Conservation (phyloP, 1,140 invertebrate genomes). For the Phymorhynchus buccinoides region DNA sequence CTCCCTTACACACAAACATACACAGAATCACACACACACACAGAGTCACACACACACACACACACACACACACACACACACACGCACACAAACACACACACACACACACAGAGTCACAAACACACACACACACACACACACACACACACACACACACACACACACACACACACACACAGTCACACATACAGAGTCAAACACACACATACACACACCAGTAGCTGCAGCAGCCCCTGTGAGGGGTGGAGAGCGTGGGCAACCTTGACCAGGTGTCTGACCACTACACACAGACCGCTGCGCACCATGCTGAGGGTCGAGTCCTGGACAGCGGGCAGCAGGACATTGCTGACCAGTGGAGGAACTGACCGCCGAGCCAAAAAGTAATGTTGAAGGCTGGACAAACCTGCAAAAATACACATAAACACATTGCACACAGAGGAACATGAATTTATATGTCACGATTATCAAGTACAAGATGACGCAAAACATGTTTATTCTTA, state of each 20-base stretch:
- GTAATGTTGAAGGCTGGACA: slow-evolving; percentile 1
- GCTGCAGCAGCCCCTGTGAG: slow-evolving; percentile 48
- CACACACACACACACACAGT: no score
- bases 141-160: neutral
- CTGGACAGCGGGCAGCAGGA: slow-evolving; percentile 54
- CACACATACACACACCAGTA: no score
- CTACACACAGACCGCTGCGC: slow-evolving; percentile 62
- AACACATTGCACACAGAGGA: no score
- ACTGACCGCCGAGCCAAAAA: neutral
- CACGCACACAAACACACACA: neutral
- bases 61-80: neutral
- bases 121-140: slow-evolving; percentile 10
- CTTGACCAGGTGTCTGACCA: slow-evolving; percentile 57
- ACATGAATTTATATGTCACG: no score
- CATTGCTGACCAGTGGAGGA: slow-evolving; percentile 45
- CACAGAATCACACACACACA: neutral
- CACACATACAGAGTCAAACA: no score
- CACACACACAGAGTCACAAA: neutral
- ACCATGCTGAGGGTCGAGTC: slow-evolving; percentile 49
- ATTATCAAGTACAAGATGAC: no score
- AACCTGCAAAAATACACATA: slow-evolving; percentile 2
- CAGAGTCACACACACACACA: neutral
- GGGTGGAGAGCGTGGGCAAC: slow-evolving; percentile 45
- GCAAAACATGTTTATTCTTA: no score
- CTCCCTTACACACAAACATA: no score